phyloP scores from a whole-genome alignment of 2,888 invertebrate genomes.

The Aethes cnicana region DNA sequence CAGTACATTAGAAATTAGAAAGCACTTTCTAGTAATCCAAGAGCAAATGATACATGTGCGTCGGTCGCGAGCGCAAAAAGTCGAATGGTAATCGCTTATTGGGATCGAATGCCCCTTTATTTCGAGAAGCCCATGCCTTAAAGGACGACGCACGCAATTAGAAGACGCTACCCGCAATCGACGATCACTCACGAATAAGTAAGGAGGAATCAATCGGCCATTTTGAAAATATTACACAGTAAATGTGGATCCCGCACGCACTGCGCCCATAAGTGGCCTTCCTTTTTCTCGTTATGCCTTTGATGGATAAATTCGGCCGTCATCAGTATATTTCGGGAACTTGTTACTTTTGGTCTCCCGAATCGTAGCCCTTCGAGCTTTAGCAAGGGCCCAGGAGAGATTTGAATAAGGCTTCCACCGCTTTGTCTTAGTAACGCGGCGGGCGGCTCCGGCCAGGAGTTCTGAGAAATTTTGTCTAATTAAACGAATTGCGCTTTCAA shows the following conservation, averaged over 20 bases:
- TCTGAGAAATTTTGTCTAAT: constrained; percentile 52
- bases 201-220: constrained; percentile 48
- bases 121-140: constrained; percentile 42
- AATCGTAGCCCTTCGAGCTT: constrained; percentile 65
- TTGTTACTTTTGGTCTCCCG: constrained; percentile 58
- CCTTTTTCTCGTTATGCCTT: constrained; percentile 38
- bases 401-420: constrained; percentile 55
- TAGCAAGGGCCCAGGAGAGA: constrained; percentile 51
- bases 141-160: constrained; percentile 63
- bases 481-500: constrained; percentile 33
- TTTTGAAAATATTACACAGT: constrained; percentile 49
- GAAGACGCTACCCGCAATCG: constrained; percentile 46
- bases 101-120: constrained; percentile 46
- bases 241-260: constrained; percentile 38
- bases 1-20: constrained; percentile 32
- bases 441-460: constrained; percentile 44
- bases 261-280: constrained; percentile 37
- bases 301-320: constrained; percentile 52
- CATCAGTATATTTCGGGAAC: constrained; percentile 50
- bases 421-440: constrained; percentile 53
- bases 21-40: constrained; percentile 21
- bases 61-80: constrained; percentile 33
- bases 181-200: constrained; percentile 51
- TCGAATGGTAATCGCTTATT: constrained; percentile 51
- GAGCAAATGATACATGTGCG: constrained; percentile 40